These are phyloP conservation scores for Atrichornis clamosus DNA, from an alignment of 2,113 vertebrate species.

Conservation along the genomic window DNA sequence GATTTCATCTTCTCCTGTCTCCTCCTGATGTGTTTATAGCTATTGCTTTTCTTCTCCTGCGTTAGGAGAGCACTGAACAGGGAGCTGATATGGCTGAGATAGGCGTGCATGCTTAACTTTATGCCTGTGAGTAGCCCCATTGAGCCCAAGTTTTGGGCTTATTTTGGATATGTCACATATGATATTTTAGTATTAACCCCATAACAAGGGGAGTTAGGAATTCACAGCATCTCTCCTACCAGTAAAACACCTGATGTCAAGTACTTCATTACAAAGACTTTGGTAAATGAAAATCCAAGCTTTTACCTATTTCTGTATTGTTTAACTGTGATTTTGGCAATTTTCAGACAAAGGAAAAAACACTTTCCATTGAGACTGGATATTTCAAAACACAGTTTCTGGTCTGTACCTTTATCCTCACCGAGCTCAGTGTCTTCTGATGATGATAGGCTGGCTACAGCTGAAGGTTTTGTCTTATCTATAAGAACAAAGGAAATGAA, in stretches of 20 bases:
- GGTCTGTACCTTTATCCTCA: conserved; percentile 68
- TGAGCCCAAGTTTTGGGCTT: not conserved
- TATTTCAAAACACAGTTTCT: not conserved
- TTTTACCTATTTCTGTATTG: not conserved
- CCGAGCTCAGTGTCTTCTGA: conserved; percentile 25
- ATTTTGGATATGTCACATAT: not conserved
- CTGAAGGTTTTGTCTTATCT: conserved; percentile 49
- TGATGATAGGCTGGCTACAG: conserved; percentile 24
- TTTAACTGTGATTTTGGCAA: conserved; percentile 1
- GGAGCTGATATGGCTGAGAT: not conserved
- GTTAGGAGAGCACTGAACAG: not conserved
- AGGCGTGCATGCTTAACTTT: not conserved
- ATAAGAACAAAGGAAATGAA: not conserved
- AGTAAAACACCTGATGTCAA: not conserved
- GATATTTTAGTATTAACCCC: not conserved
- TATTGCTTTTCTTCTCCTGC: not conserved
- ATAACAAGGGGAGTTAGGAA: not conserved
- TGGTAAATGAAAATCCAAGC: conserved; percentile 1
- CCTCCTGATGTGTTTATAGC: conserved; percentile 1
- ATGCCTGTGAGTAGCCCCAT: not conserved
- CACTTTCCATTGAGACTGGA: not conserved
- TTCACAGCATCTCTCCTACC: not conserved
- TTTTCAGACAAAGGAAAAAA: conserved; percentile 2
- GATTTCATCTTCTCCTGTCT: conserved; percentile 34
- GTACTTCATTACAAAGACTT: not conserved